phyloP scores from a whole-genome alignment of 2,113 vertebrate species.

The Columba janthina region DNA sequence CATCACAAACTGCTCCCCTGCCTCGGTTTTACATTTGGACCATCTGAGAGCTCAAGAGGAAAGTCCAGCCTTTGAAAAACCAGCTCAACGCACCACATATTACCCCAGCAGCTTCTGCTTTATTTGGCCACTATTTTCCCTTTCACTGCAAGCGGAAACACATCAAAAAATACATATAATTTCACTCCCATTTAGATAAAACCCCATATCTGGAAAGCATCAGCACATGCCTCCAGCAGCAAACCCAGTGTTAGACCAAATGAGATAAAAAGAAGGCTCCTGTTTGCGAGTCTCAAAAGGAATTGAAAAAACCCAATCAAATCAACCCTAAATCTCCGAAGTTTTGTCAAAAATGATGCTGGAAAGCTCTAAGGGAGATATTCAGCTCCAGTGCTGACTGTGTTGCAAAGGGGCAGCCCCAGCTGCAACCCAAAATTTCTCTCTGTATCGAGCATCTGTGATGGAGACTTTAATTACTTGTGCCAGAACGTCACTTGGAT shows the following conservation, averaged over 20 bases:
- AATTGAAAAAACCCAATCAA: neutral
- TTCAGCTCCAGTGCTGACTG: neutral
- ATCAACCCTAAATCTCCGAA: neutral
- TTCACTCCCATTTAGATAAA: neutral
- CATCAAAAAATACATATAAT: accelerated
- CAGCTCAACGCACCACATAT: accelerated
- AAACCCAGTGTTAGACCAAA: neutral
- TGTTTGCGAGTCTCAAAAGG: accelerated
- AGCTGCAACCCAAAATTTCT: neutral
- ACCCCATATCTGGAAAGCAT: accelerated
- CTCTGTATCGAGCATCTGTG: neutral
- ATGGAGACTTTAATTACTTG: neutral
- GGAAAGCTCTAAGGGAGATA: neutral
- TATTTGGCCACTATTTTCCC: neutral
- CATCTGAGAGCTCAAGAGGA: neutral
- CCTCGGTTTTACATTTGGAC: accelerated
- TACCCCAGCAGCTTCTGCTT: neutral
- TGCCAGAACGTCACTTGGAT: neutral
- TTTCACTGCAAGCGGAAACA: neutral
- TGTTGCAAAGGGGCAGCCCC: neutral
- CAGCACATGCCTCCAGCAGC: neutral
- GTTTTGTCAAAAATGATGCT: neutral
- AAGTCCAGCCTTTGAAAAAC: neutral
- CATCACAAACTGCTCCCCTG: neutral
- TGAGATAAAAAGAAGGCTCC: neutral